Evolutionary conservation across 2,113 vertebrate genomes (phyloP), one percentile per base, ranked within the genome.

Genomic region (Pseudois nayaur): DNA sequence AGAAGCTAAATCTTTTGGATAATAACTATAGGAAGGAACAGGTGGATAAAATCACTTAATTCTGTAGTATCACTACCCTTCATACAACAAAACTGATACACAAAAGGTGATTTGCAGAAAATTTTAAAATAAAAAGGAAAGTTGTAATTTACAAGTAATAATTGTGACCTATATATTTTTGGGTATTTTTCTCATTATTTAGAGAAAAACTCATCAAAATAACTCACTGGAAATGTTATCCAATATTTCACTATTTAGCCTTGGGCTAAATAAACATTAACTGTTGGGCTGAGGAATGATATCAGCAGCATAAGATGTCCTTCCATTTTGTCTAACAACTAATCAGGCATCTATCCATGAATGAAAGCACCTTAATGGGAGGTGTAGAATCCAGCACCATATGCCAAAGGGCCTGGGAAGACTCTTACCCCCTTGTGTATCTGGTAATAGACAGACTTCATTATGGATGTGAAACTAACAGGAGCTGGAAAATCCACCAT

Each of bases 51-150:
- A 76, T 62, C 3, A 52, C 19, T 87, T 78, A 71, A 43, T 78
- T 88, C 74, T 95, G 43, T 91, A 76, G n/a, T 33, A 71, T 79
- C 48, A 85, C 31, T 93, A 67, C 6, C 8, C 27, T 60, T 54
- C 21, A 84, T n/a, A 78, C 25, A 67, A 82, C 21, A 33, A 78
- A 50, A 90, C 6, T 12, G 45, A 93, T 1, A 76, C 16, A 89
- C 15, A 94, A 74, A 74, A 90, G 50, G 13, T 40, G 19, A 71
- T 89, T 55, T 23, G 78, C 2, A 17, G 52, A 71, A 71, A 67
- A 15, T 57, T 84, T 85, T 91, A 67, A 60, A 97, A 89, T 62
- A 54, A 71, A 94, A 97, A 95, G 60, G 19, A 50, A 84, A 92
- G 31, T 43, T 92, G 8, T 50, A 85, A 43, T 50, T 76, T 95